Evolutionary conservation across 2,888 invertebrate genomes (phyloP).

Genomic region (Cryptophagus acutangulus): DNA sequence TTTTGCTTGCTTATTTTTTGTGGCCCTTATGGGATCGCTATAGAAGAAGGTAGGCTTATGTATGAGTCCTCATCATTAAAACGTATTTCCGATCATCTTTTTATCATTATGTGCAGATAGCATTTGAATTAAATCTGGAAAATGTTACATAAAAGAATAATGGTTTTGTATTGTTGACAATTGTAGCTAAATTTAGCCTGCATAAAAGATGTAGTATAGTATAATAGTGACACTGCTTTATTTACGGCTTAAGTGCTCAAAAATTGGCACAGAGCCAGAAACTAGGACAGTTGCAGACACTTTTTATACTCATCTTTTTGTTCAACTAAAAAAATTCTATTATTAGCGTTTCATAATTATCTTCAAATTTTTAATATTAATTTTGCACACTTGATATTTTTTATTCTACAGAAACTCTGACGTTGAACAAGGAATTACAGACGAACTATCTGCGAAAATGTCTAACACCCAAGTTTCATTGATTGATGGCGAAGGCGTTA

Average conservation of each 20-base stretch:
- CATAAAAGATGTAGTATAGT: too few species aligned
- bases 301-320: too few species aligned
- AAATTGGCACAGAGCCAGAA: conserved; percentile 30
- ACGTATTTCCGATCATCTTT: too few species aligned
- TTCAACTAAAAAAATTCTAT: conserved; percentile 31
- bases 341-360: too few species aligned
- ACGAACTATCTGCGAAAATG: conserved; percentile 23
- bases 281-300: conserved; percentile 29
- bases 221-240: conserved; percentile 24
- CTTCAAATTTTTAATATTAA: too few species aligned
- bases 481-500: conserved; percentile 24
- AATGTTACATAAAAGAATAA: background rate
- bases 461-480: conserved; percentile 33
- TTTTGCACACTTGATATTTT: too few species aligned
- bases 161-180: background rate
- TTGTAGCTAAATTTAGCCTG: too few species aligned
- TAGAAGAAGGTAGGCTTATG: too few species aligned
- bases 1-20: conserved; percentile 31
- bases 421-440: conserved; percentile 17
- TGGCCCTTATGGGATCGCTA: too few species aligned
- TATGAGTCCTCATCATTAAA: too few species aligned
- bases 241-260: conserved; percentile 26
- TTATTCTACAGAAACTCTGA: conserved; percentile 25
- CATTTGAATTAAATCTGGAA: too few species aligned
- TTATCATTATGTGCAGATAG: too few species aligned